Percentiles rank a stretch among this genome's conserved stretches.
phyloP scores from a whole-genome alignment of 2,113 vertebrate species.

The Arenaria interpres region DNA sequence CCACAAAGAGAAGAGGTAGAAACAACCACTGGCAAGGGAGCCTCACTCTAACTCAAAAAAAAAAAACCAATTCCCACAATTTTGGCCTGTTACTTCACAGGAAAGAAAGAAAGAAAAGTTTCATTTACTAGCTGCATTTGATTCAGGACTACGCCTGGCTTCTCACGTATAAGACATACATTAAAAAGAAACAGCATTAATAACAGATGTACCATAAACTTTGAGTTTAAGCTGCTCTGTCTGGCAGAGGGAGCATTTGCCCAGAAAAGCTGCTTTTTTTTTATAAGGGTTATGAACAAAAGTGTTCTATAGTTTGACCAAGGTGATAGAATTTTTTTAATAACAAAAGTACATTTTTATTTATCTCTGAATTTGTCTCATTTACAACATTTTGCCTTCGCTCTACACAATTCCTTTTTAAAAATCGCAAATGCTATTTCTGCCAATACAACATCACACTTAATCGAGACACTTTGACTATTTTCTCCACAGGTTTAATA shows the following conservation, averaged over 20 bases:
- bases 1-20: not conserved
- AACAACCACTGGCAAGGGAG: not conserved
- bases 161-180: not conserved
- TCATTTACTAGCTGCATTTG: not conserved
- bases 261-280: not conserved
- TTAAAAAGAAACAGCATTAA: not conserved
- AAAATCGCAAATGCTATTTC: not conserved
- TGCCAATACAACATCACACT: not conserved
- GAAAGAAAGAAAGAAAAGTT: not conserved
- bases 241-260: not conserved
- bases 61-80: not conserved
- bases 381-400: not conserved
- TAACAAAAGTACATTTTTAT: not conserved
- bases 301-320: not conserved
- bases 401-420: not conserved
- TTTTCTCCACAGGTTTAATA: not conserved
- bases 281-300: not conserved
- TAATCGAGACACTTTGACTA: rapidly evolving
- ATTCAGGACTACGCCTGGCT: not conserved
- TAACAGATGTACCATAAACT: not conserved
- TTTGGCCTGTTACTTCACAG: not conserved
- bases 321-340: not conserved
- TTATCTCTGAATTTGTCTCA: not conserved
- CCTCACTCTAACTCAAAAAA: not conserved
- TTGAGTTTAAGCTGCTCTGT: not conserved